Conservation (phyloP, 2,113 vertebrate species). For the Hyla sarda region DNA sequence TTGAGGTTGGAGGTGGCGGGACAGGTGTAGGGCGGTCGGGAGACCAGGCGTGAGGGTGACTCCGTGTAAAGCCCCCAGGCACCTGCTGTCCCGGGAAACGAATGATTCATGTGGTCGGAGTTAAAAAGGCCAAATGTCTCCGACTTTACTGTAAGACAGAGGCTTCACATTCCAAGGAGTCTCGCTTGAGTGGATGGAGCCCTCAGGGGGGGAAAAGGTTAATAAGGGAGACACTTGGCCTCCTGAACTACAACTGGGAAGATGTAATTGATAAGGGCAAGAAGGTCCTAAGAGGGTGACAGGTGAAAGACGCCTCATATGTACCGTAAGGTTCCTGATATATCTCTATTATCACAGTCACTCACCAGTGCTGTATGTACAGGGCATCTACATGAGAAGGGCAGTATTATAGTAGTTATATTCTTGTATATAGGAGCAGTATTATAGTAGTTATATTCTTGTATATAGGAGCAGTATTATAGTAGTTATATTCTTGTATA, state of each 20-base stretch:
- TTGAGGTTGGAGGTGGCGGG: background rate
- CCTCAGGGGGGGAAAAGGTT: constrained; percentile 18
- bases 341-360: no score
- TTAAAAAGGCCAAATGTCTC: background rate
- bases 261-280: background rate
- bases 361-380: no score
- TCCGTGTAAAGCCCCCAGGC: background rate
- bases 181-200: background rate
- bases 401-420: no score
- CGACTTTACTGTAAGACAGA: background rate
- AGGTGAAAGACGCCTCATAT: background rate
- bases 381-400: no score
- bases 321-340: no score
- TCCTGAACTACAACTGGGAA: background rate
- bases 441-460: no score
- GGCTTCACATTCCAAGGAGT: background rate
- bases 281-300: background rate
- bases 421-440: no score
- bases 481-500: no score
- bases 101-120: background rate
- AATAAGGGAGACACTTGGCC: background rate
- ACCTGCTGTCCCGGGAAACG: background rate
- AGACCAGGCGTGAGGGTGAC: background rate
- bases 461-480: no score
- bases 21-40: constrained; percentile 3